Evolutionary conservation across 2,888 invertebrate species (phyloP), one percentile per base, ranked within the genome.

Genomic region (Erebia palarica): DNA sequence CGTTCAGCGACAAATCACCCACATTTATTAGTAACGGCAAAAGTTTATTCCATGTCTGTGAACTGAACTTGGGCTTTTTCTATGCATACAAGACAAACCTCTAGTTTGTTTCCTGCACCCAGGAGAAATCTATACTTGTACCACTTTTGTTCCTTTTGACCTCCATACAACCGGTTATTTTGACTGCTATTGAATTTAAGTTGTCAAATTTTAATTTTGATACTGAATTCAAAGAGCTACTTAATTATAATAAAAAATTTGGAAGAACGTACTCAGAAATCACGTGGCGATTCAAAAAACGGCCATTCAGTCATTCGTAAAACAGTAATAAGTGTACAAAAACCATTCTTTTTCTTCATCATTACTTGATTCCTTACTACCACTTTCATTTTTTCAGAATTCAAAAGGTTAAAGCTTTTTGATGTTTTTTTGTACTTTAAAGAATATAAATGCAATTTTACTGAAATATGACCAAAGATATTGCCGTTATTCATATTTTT

Each of bases 1-100:
- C 58, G 59, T 65, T 59, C 64, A 57, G 51, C 68, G 68, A 70
- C 57, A 70, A 72, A 74, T 70, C 66, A 68, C 65, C 69, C 63
- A 61, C 68, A 68, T 61, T 61, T 64, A 70, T 69, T 57, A 68
- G 68, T 71, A 73, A 75, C 67, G 76, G 68, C 67, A 59, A 68
- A 75, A 75, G 65, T 76, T 74, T 74, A 74, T 68, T 71, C 72
- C 72, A 69, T 74, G 69, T 75, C 63, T 73, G 65, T 71, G 73
- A 73, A 70, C 73, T 69, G 65, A 59, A 73, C 67, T 59, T 51
- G 59, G 70, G 69, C 73, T 72, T 73, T 75, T 75, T 61, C 68
- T 64, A 65, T 72, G 70, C 68, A 73, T 71, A 65, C 65, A 53
- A 27, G 60, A 49, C 70, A 69, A 68, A 68, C 74, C 73, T 65